These are phyloP conservation scores for Pachyuromys duprasi DNA, from an alignment of 2,797 vertebrate species.

Conservation along the genomic window DNA sequence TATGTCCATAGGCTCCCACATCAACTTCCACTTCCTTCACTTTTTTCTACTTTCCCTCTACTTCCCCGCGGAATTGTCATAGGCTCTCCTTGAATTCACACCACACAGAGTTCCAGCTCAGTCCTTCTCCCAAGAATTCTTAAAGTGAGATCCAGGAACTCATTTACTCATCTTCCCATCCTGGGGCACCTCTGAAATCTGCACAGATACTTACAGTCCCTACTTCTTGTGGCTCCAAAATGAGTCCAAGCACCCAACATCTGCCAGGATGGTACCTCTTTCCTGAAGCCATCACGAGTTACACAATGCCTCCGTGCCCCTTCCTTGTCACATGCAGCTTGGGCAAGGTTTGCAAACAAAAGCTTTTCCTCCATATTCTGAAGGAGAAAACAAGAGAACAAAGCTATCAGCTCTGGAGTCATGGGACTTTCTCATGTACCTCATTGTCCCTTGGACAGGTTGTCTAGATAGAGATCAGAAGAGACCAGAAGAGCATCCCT, in stretches of 20 bases:
- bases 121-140: neutral
- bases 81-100: neutral
- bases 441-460: too few species aligned
- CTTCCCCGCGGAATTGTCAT: neutral
- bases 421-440: accelerated
- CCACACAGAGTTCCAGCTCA: too few species aligned
- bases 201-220: too few species aligned
- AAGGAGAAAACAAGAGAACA: too few species aligned
- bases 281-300: too few species aligned
- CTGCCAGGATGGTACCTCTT: accelerated
- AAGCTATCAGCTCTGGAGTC: too few species aligned
- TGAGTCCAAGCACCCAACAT: too few species aligned
- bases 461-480: too few species aligned
- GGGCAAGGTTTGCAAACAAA: neutral
- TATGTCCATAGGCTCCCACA: accelerated
- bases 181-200: neutral
- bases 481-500: too few species aligned
- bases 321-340: neutral
- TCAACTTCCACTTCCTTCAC: neutral
- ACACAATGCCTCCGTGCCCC: neutral
- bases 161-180: too few species aligned
- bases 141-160: neutral
- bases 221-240: too few species aligned
- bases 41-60: neutral
- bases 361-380: too few species aligned